Percentiles rank a stretch among this genome's conserved stretches.
These are phyloP conservation scores for Nerophis ophidion DNA, from an alignment of 2,113 vertebrate species.

Conservation along the genomic window DNA sequence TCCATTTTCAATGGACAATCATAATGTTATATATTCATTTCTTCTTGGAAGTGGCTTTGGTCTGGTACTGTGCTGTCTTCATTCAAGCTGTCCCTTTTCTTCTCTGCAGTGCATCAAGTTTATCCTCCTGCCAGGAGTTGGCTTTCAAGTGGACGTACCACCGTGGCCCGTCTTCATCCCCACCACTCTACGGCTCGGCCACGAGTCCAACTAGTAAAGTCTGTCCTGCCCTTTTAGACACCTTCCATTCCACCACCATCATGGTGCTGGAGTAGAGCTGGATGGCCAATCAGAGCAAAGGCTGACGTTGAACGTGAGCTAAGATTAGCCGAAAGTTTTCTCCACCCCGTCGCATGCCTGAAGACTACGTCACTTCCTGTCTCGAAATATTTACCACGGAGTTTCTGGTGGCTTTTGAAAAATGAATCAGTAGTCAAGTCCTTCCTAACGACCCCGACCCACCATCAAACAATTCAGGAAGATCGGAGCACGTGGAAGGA, in stretches of 20 bases:
- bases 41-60: background rate
- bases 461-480: too few species aligned
- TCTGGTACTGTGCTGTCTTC: background rate
- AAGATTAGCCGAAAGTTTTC: background rate
- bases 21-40: too few species aligned
- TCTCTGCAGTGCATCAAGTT: background rate
- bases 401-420: too few species aligned
- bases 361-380: too few species aligned
- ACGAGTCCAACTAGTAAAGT: background rate
- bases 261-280: background rate
- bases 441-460: too few species aligned
- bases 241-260: background rate
- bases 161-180: background rate
- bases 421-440: too few species aligned
- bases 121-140: slow-evolving; percentile 1
- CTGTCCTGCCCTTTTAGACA: slow-evolving; percentile 3
- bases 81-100: background rate
- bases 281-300: background rate
- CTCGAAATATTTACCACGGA: too few species aligned
- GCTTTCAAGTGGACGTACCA: background rate
- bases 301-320: background rate
- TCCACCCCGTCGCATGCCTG: too few species aligned
- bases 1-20: too few species aligned
- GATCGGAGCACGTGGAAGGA: too few species aligned
- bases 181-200: background rate